Percentiles rank a stretch among this genome's conserved stretches.
Conservation (phyloP, 1,140 invertebrate genomes). For the Drosophila biarmipes region DNA sequence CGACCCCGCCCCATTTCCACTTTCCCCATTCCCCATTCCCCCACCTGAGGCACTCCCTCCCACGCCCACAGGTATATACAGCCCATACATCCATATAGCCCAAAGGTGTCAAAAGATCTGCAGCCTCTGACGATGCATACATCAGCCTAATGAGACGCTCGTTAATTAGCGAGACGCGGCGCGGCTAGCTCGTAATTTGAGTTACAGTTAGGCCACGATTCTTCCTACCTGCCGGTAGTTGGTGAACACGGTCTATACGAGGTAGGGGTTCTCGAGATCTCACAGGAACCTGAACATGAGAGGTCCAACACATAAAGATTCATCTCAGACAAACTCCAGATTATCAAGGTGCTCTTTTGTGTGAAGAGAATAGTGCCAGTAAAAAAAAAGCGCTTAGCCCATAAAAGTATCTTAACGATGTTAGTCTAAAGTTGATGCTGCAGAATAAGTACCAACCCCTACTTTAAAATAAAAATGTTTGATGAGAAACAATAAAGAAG, state of each 20-base stretch:
- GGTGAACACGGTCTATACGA: neutral
- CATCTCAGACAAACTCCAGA: neutral
- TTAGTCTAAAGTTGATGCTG: neutral
- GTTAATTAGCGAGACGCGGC: slow-evolving; percentile 57
- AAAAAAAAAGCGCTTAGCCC: no score
- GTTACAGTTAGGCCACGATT: slow-evolving; percentile 49
- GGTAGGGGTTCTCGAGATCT: neutral
- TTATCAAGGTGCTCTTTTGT: neutral
- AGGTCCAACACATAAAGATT: neutral
- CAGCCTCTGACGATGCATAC: slow-evolving; percentile 49
- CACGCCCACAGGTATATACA: slow-evolving; percentile 4
- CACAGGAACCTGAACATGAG: neutral
- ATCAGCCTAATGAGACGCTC: slow-evolving; percentile 66
- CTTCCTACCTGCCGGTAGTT: slow-evolving; percentile 10
- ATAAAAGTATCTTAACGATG: no score
- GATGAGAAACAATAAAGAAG: no score
- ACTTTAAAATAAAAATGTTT: no score
- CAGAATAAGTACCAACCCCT: no score
- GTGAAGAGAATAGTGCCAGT: neutral
- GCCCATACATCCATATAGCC: slow-evolving; percentile 2
- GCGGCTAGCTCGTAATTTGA: slow-evolving; percentile 40
- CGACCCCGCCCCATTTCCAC: neutral
- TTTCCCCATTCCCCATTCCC: no score
- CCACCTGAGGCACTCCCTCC: slow-evolving; percentile 1
- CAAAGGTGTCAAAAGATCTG: slow-evolving; percentile 59